These are phyloP conservation scores for Terrapene triunguis DNA, from an alignment of 2,113 vertebrate species.

Conservation along the genomic window DNA sequence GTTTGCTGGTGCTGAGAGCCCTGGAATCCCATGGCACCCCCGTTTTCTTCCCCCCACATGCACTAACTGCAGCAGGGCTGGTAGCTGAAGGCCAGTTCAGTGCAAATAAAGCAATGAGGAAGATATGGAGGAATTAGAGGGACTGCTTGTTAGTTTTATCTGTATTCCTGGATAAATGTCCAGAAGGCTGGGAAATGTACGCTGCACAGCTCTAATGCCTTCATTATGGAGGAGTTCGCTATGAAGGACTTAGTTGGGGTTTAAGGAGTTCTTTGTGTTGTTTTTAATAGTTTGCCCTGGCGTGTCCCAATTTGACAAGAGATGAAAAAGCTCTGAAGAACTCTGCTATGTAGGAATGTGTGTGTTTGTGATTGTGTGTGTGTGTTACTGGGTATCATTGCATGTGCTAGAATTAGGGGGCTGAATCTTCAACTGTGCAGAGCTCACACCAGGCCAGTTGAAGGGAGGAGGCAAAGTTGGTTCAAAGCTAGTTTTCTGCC, in stretches of 20 bases:
- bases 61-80: neutral
- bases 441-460: conserved; percentile 7
- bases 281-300: conserved; percentile 20
- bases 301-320: conserved; percentile 25
- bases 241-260: conserved; percentile 6
- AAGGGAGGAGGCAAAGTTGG: neutral
- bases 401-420: neutral
- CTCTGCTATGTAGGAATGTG: neutral
- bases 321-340: neutral
- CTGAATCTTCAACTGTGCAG: neutral
- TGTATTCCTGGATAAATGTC: neutral
- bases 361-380: neutral
- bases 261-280: conserved; percentile 38
- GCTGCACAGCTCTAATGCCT: neutral
- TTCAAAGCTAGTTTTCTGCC: neutral
- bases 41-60: neutral
- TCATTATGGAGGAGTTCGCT: conserved; percentile 37
- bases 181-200: neutral
- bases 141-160: conserved; percentile 21
- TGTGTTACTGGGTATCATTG: rapidly evolving
- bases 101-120: conserved; percentile 8
- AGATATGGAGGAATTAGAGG: neutral
- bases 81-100: neutral
- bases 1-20: neutral
- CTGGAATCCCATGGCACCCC: neutral